phyloP scores from a whole-genome alignment of 2,888 invertebrate genomes.

The Ennomos erosarius region DNA sequence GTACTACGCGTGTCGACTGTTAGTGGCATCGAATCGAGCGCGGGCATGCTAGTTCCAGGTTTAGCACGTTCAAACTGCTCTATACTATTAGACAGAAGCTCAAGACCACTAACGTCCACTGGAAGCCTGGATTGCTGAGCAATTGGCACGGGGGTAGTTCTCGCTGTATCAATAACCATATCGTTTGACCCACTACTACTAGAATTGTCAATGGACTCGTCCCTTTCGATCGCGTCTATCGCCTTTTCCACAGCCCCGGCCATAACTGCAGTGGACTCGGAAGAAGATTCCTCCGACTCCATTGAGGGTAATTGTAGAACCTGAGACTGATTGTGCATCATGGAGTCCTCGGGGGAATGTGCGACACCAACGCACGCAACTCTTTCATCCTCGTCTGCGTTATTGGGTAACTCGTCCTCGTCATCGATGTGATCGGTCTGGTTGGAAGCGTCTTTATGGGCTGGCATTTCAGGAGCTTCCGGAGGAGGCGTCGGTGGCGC shows the following conservation, averaged over 20 bases:
- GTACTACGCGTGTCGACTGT: constrained; percentile 74
- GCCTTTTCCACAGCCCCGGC: constrained; percentile 74
- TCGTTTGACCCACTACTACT: constrained; percentile 78
- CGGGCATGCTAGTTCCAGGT: constrained; percentile 67
- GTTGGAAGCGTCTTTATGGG: constrained; percentile 92
- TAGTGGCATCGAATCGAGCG: constrained; percentile 62
- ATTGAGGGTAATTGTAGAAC: constrained; percentile 61
- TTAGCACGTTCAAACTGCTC: constrained; percentile 89
- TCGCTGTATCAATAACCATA: constrained; percentile 77
- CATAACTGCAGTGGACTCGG: constrained; percentile 65
- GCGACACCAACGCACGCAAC: constrained; percentile 79
- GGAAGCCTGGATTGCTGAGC: constrained; percentile 52
- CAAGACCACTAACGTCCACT: constrained; percentile 92
- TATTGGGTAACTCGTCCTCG: constrained; percentile 86
- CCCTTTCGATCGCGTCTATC: constrained; percentile 74
- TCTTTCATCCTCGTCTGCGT: constrained; percentile 76
- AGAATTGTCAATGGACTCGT: constrained; percentile 70
- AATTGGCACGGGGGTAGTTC: constrained; percentile 56
- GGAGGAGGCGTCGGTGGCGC: constrained; percentile 83
- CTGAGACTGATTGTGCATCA: constrained; percentile 46
- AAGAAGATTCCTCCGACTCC: constrained; percentile 75
- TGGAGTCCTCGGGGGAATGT: constrained; percentile 71
- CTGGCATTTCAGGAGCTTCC: constrained; percentile 85
- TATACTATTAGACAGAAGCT: constrained; percentile 93
- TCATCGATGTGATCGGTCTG: constrained; percentile 92